These are phyloP conservation scores for Diuraphis noxia DNA, from an alignment of 1,140 invertebrate species.

Conservation along the genomic window DNA sequence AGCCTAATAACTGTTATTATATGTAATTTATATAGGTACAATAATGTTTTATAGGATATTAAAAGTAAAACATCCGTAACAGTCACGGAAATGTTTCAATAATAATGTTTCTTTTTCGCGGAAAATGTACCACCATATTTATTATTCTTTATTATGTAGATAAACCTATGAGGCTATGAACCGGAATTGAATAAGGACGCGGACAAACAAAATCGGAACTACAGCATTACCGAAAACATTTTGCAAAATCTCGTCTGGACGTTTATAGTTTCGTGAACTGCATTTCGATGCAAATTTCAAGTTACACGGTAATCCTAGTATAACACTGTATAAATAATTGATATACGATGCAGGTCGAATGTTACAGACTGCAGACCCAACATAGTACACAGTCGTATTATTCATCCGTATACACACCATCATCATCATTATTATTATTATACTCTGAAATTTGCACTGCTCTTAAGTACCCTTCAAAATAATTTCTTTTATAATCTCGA, in stretches of 20 bases:
- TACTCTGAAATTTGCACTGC: not conserved
- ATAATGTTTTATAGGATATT: not conserved
- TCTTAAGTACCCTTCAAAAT: slow-evolving; percentile 17
- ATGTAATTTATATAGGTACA: not conserved
- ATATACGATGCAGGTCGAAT: not conserved
- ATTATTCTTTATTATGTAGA: not conserved
- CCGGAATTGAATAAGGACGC: not conserved
- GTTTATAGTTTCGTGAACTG: not conserved
- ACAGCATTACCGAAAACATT: not conserved
- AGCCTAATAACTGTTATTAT: not conserved
- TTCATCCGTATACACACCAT: not conserved
- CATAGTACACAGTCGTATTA: not conserved
- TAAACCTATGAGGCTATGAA: too few species aligned
- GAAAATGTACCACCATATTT: not conserved
- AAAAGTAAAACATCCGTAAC: not conserved
- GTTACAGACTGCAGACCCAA: not conserved
- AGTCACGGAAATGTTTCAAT: not conserved
- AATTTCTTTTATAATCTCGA: not conserved
- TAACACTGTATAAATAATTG: not conserved
- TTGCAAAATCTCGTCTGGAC: not conserved
- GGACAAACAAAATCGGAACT: not conserved
- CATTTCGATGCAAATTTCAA: not conserved
- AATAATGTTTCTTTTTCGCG: not conserved
- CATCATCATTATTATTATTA: not conserved
- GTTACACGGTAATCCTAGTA: not conserved